Percentiles rank a stretch among this genome's conserved stretches.
Conservation (phyloP, 2,113 vertebrate genomes). For the Pseudopodoces humilis region DNA sequence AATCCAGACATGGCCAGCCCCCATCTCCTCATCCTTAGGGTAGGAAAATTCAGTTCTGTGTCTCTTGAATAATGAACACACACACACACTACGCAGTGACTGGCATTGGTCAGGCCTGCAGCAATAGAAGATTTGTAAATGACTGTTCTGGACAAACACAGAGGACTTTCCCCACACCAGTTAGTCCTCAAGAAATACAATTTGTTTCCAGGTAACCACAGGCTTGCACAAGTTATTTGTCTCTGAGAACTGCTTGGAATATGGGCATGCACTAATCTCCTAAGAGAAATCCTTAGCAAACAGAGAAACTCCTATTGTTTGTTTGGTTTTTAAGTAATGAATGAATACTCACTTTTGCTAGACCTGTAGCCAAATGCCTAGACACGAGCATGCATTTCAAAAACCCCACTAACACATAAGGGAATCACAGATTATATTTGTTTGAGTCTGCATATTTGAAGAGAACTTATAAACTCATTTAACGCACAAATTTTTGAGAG, state of each 20-base stretch:
- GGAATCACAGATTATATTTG: background rate
- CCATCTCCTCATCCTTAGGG: background rate
- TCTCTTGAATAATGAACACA: background rate
- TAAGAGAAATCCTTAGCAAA: background rate
- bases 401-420: background rate
- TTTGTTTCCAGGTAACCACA: background rate
- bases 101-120: background rate
- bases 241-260: background rate
- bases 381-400: background rate
- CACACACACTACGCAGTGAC: accelerated
- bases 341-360: background rate
- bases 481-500: constrained; percentile 53
- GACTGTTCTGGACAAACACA: background rate
- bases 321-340: background rate
- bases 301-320: background rate
- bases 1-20: background rate
- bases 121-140: background rate
- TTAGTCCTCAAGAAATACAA: background rate
- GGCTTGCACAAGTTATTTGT: background rate
- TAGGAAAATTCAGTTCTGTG: background rate
- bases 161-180: background rate
- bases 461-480: constrained; percentile 46
- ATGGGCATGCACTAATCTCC: background rate
- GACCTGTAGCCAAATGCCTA: background rate
- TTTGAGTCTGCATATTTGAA: constrained; percentile 27